These are phyloP conservation scores for Lysiphlebus fabarum DNA, from an alignment of 1,140 invertebrate species.

Conservation along the genomic window DNA sequence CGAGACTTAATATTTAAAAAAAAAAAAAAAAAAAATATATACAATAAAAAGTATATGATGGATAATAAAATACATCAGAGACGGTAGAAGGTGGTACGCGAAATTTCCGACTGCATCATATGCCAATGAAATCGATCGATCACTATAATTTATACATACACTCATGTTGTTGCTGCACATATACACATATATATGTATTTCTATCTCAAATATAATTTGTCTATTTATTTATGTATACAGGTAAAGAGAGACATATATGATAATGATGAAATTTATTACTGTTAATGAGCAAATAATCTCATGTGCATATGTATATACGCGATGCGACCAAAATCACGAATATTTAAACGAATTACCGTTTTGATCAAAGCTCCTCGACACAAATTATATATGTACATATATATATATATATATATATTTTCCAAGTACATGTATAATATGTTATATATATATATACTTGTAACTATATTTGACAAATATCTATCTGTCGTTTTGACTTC, in stretches of 20 bases:
- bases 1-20: conserved; percentile 11
- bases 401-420: too few species aligned
- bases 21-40: too few species aligned
- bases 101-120: neutral
- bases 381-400: too few species aligned
- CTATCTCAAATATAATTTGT: neutral
- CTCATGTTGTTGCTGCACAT: neutral
- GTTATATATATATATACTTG: too few species aligned
- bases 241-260: too few species aligned
- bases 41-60: too few species aligned
- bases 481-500: too few species aligned
- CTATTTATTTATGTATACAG: neutral
- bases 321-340: conserved; percentile 4
- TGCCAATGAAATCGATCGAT: conserved; percentile 24
- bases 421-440: too few species aligned
- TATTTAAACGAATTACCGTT: conserved; percentile 43
- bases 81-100: conserved; percentile 24
- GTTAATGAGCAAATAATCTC: too few species aligned
- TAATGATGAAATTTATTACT: too few species aligned
- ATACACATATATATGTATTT: too few species aligned
- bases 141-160: conserved; percentile 13
- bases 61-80: neutral
- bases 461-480: too few species aligned
- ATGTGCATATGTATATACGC: neutral
- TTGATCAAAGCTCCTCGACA: conserved; percentile 34